phyloP scores from a whole-genome alignment of 2,113 vertebrate genomes.

The Parotia lawesii region DNA sequence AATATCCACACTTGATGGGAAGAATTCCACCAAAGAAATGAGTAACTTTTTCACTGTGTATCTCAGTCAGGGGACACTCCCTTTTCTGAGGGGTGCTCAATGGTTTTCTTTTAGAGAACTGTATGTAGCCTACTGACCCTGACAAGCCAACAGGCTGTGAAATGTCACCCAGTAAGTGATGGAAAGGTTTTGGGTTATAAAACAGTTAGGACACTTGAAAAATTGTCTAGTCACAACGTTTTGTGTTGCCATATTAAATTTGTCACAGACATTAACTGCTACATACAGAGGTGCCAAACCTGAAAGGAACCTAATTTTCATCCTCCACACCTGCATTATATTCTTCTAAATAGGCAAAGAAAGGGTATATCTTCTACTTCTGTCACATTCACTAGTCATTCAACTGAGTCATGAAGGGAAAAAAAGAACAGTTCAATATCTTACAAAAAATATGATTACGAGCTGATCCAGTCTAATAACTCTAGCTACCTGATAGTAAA shows the following conservation, averaged over 20 bases:
- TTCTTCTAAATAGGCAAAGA: neutral
- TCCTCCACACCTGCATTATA: neutral
- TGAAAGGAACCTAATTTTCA: neutral
- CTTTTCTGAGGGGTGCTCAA: neutral
- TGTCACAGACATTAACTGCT: neutral
- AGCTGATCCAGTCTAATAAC: neutral
- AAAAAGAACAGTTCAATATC: neutral
- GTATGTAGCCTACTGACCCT: neutral
- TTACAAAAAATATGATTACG: neutral
- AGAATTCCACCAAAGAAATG: neutral
- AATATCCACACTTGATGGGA: neutral
- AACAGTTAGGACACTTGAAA: neutral
- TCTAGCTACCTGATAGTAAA: neutral
- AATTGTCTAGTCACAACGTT: neutral
- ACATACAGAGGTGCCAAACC: neutral
- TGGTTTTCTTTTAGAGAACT: neutral
- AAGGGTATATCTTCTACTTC: neutral
- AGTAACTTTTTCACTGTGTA: neutral
- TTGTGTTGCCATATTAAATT: neutral
- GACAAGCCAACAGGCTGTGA: neutral
- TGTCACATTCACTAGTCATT: neutral
- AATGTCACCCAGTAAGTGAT: neutral
- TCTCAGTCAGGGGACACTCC: neutral
- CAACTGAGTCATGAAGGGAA: neutral
- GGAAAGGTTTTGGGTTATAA: neutral